phyloP scores from a whole-genome alignment of 2,888 invertebrate genomes.

The Rhagonycha fulva region DNA sequence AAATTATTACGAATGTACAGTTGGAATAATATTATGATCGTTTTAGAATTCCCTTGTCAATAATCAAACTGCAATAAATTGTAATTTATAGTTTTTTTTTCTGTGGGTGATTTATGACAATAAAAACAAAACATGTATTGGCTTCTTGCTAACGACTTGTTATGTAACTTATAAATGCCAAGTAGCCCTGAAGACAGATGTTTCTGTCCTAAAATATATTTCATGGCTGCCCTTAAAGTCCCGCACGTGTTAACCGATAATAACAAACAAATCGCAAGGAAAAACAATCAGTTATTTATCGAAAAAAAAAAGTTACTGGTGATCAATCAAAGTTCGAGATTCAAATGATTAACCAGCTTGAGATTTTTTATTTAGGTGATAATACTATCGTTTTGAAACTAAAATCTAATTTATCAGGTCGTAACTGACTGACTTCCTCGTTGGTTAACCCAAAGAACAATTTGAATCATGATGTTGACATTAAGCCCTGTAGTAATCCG shows the following conservation, averaged over 20 bases:
- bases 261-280: background rate
- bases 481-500: conserved; percentile 55
- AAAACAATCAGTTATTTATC: background rate
- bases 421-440: conserved; percentile 21
- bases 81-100: background rate
- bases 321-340: background rate
- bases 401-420: conserved; percentile 9
- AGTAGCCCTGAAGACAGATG: conserved; percentile 7
- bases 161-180: conserved; percentile 1
- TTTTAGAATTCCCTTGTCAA: background rate
- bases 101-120: background rate
- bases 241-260: background rate
- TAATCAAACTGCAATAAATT: conserved; percentile 1
- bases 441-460: conserved; percentile 49
- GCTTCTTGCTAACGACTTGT: conserved; percentile 1
- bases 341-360: background rate
- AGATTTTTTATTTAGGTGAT: background rate
- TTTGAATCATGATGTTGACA: conserved; percentile 56
- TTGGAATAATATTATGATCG: background rate
- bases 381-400: background rate
- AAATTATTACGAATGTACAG: background rate
- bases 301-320: background rate
- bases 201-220: background rate
- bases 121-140: background rate
- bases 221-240: background rate